Evolutionary conservation across 2,888 invertebrate genomes (phyloP).

Genomic region (Acanthosoma haemorrhoidale): DNA sequence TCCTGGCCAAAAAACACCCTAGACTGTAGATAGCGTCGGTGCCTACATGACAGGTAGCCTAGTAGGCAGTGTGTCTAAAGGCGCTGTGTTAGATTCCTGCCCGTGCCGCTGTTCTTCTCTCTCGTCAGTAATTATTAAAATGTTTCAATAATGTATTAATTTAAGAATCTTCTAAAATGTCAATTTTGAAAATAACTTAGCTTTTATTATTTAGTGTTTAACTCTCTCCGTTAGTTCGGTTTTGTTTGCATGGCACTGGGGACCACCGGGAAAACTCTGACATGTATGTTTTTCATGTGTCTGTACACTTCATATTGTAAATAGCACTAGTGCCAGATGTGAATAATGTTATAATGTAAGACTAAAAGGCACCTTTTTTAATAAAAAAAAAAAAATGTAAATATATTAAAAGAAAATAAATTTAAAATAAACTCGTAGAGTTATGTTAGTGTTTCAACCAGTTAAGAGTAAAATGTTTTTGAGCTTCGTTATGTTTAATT

Average conservation of each 20-base stretch:
- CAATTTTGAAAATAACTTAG: neutral
- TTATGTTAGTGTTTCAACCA: constrained; percentile 3
- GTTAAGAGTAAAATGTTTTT: neutral
- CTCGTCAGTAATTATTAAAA: too few species aligned
- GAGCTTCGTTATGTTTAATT: neutral
- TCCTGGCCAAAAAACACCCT: too few species aligned
- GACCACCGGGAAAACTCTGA: constrained; percentile 38
- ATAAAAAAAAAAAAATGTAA: neutral
- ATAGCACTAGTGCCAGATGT: constrained; percentile 34
- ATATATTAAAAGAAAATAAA: too few species aligned
- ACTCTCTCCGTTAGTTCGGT: neutral
- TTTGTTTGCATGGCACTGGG: constrained; percentile 35
- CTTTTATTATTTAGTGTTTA: neutral
- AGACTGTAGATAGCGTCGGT: too few species aligned
- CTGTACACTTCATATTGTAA: constrained; percentile 32
- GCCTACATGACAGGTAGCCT: too few species aligned
- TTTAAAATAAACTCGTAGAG: constrained; percentile 7
- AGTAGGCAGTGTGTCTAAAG: too few species aligned
- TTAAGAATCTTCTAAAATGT: neutral
- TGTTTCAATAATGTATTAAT: constrained; percentile 6
- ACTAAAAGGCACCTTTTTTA: constrained; percentile 23
- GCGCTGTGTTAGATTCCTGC: too few species aligned
- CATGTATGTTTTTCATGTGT: constrained; percentile 26
- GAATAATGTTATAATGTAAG: constrained; percentile 33
- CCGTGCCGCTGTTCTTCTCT: too few species aligned